phyloP scores from a whole-genome alignment of 2,113 vertebrate species.

The Clarias gariepinus region DNA sequence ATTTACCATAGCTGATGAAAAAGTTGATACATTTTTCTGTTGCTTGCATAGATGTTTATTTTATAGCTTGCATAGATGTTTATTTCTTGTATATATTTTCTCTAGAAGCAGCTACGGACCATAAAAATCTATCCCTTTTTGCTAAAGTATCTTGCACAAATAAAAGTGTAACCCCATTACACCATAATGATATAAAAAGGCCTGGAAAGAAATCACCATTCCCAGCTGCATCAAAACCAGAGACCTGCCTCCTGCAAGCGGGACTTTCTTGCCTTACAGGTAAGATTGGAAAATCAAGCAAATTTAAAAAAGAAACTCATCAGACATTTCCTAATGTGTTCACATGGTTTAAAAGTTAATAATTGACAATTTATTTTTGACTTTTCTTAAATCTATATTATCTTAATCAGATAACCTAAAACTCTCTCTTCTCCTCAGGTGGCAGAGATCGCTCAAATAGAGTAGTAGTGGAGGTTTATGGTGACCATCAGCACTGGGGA shows the following conservation, averaged over 20 bases:
- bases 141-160: constrained; percentile 51
- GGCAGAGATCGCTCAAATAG: constrained; percentile 80
- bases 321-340: not conserved
- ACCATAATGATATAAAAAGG: constrained; percentile 31
- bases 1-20: not conserved
- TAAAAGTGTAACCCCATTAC: not conserved
- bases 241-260: constrained; percentile 71
- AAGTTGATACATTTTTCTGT: not conserved
- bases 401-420: not conserved
- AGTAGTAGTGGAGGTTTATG: constrained; percentile 81
- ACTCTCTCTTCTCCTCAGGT: constrained; percentile 68
- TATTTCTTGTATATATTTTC: not conserved
- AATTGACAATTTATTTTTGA: not conserved
- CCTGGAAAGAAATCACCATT: constrained; percentile 60
- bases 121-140: constrained; percentile 40
- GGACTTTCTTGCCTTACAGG: constrained; percentile 85
- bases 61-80: not conserved
- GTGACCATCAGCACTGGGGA: constrained; percentile 73
- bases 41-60: not conserved
- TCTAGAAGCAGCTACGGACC: constrained; percentile 61
- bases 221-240: constrained; percentile 69
- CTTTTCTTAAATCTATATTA: not conserved
- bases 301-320: not conserved
- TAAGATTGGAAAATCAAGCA: constrained; percentile 49
- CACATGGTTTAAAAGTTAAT: not conserved